Base-by-base conservation (phyloP, 2,113 vertebrate genomes). In the Pongo pygmaeus region DNA sequence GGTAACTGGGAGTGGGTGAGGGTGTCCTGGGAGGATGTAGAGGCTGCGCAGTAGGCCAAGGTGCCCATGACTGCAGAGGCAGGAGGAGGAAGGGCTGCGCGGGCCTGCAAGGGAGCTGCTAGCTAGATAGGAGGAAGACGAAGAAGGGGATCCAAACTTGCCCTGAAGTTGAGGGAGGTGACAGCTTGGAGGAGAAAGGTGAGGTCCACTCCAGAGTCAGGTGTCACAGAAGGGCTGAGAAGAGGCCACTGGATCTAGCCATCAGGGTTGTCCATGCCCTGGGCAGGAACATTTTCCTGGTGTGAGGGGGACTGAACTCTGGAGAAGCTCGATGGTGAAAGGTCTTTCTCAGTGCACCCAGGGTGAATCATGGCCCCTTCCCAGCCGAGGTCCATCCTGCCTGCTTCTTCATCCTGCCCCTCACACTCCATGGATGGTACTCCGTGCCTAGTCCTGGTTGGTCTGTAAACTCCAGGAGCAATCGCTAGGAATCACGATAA, bases 371-470 rank as follows among this genome's bases (percentile, higher is more conserved):
- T 2, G 5, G 13, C 20, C 75, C 11, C 40, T 32, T 16, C 7
- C 14, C 20, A 27, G 13, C 13, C 17, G 25, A 3, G 0, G 0
- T 20, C 35, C 55, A 50, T 4, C 32, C 78, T 55, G 25, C 30
- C 27, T 10, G 14, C 20, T 30, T 40, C 43, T 5, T 3, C 22
- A 50, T 84, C 75, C 69, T 14, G 23, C 20, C 18, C 25, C 22
- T 12, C 6, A 0, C 3, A 20, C 38, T 43, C 23, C 11, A 77
- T 46, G 74, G 27, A 64, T 64, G 61, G 61, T 6, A 12, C 35
- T 43, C 30, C 8, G 8, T 32, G 75, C 72, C 59, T 38, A 10
- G 72, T 88, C 74, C 79, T 25, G 46, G n/a, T 7, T 35, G 50
- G 27, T 46, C 84, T 74, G 6, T 64, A 32, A 79, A 78, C 84